Conservation (phyloP, 2,888 invertebrate species). For the Tiliacea aurago region DNA sequence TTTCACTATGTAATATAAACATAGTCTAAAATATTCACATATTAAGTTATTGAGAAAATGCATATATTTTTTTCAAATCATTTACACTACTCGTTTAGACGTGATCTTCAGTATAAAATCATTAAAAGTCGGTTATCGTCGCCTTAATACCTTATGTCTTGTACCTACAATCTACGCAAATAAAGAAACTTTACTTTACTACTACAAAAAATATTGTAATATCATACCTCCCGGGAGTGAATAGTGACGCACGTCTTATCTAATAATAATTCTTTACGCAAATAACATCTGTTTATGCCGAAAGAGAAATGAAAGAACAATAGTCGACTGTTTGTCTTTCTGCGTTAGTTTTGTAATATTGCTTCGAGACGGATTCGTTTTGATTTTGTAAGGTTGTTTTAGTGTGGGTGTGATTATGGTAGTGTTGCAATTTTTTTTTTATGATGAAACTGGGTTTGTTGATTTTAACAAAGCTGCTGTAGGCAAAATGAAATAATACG, state of each 20-base stretch:
- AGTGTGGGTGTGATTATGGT: background rate
- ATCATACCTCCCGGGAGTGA: slow-evolving; percentile 12
- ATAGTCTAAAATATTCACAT: no score
- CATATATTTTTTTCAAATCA: no score
- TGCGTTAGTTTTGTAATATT: background rate
- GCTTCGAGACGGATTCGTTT: slow-evolving; percentile 9
- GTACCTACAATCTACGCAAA: no score
- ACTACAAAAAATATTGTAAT: slow-evolving; percentile 17
- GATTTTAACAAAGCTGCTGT: background rate
- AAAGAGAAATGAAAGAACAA: slow-evolving; percentile 29
- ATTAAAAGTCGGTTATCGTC: no score
- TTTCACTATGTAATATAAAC: no score
- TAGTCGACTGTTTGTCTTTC: slow-evolving; percentile 20
- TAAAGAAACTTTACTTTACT: background rate
- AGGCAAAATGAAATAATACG: no score
- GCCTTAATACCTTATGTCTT: no score
- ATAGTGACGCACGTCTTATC: slow-evolving; percentile 17
- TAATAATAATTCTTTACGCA: slow-evolving; percentile 35
- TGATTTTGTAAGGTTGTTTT: background rate
- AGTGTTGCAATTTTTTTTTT: background rate
- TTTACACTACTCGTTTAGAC: no score
- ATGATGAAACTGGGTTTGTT: background rate
- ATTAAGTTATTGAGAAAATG: no score
- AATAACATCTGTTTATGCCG: slow-evolving; percentile 18
- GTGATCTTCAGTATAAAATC: no score